Evolutionary conservation across 2,797 vertebrate genomes (phyloP), one percentile per base, ranked within the genome.

Genomic region (Intellagama lesueurii): DNA sequence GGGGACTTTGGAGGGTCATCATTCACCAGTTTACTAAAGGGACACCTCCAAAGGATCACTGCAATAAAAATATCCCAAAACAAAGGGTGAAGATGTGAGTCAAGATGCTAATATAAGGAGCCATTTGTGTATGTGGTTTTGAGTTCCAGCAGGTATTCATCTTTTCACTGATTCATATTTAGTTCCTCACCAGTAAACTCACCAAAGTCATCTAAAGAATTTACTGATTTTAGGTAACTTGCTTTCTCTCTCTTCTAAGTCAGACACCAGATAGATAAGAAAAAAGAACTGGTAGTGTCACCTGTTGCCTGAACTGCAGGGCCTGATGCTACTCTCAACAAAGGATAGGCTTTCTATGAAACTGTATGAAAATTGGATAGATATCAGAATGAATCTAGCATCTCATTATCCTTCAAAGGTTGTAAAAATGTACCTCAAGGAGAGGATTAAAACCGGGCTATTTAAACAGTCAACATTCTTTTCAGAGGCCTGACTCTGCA

Each of bases 311-410:
- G 49, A 86, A 80, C 35, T 87, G 4, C 22, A 69, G 0, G 1
- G 80, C 5, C 68, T 5, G 17, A 0, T 0, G 8, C 0, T 0
- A 79, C 0, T 30, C 75, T 56, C 35, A 35, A n/a, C 22, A 86
- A 52, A 73, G 26, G 8, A 32, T 68, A 69, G 8, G 2, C 60
- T 66, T 60, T 72, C 70, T 1, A 1, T 12, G 1, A 12, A 70
- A 77, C 24, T n/a, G n/a, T 22, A 87, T 47, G 60, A n/a, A 3
- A 72, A 86, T 7, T 83, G 56, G 5, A 30, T 0, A 0, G 52
- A 30, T 47, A 44, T 30, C 0, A 87, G 49, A 7, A 32, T 60
- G 40, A 17, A 12, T 66, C 47, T 83, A 47, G 76, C 70, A 87
- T 78, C 47, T 64, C 70, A 72, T 28, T 28, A 32, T 87, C 60